Conservation (phyloP, 2,888 invertebrate genomes). For the Nemurella pictetii region DNA sequence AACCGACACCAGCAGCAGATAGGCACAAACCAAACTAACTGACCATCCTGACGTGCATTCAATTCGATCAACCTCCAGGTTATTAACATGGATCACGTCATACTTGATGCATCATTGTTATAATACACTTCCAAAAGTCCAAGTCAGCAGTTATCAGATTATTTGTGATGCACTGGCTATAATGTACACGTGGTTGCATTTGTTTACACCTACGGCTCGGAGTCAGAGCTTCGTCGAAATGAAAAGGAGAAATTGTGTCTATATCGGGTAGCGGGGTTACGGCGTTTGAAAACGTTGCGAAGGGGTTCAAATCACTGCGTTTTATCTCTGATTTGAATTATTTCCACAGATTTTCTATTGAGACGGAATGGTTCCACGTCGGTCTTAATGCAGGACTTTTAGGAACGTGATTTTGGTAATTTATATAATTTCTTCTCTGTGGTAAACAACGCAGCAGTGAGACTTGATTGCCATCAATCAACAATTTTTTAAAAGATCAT, state of each 20-base stretch:
- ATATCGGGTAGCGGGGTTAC: too few species aligned
- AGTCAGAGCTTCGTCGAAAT: too few species aligned
- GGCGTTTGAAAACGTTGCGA: not conserved
- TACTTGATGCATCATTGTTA: constrained; percentile 28
- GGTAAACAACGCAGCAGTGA: not conserved
- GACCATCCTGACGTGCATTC: not conserved
- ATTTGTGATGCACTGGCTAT: constrained; percentile 14
- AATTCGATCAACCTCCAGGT: not conserved
- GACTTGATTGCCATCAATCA: not conserved
- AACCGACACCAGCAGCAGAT: too few species aligned
- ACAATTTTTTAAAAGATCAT: not conserved
- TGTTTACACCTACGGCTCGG: constrained; percentile 20
- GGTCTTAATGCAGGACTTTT: not conserved
- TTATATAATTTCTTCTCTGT: not conserved
- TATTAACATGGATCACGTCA: constrained; percentile 17
- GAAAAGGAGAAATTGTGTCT: too few species aligned
- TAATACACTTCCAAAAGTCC: not conserved
- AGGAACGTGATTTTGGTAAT: not conserved
- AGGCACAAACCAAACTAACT: too few species aligned
- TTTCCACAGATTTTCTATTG: not conserved
- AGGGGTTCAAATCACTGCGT: not conserved
- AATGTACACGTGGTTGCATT: not conserved
- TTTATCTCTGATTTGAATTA: not conserved
- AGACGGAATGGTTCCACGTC: too few species aligned
- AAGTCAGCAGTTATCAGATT: constrained; percentile 20